A percentile compares a stretch with the other conserved stretches of the same genome.
Conservation (phyloP, 2,797 vertebrate genomes). For the Hyperoplus immaculatus region DNA sequence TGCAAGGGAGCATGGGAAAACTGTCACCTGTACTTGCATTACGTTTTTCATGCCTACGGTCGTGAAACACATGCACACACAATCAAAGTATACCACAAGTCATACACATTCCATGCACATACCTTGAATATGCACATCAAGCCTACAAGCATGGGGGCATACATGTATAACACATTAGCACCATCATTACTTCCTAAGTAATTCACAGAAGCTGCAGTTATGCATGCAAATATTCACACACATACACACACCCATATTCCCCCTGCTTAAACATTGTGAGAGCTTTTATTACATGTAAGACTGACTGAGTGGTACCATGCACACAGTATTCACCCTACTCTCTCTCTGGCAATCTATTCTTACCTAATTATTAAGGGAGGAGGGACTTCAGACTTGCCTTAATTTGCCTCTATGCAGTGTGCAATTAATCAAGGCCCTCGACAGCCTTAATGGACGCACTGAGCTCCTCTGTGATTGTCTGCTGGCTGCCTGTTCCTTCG, state of each 20-base stretch:
- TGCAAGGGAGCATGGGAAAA: constrained; percentile 16
- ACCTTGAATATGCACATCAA: neutral
- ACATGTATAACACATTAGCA: constrained; percentile 44
- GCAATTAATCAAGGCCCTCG: constrained; percentile 82
- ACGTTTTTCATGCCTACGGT: constrained; percentile 12
- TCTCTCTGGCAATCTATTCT: constrained; percentile 76
- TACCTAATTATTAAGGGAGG: constrained; percentile 78
- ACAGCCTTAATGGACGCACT: constrained; percentile 82
- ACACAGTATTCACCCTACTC: constrained; percentile 57
- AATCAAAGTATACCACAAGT: constrained; percentile 2
- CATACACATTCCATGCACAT: constrained; percentile 7
- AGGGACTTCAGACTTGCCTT: constrained; percentile 75
- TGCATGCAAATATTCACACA: constrained; percentile 46
- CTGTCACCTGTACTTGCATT: constrained; percentile 22
- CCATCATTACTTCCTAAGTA: constrained; percentile 33
- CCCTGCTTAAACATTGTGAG: constrained; percentile 49
- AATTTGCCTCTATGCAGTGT: constrained; percentile 77
- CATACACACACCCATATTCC: constrained; percentile 36
- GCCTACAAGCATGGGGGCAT: constrained; percentile 11
- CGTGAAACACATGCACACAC: constrained; percentile 7
- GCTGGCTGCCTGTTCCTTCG: constrained; percentile 70
- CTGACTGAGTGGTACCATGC: constrained; percentile 47
- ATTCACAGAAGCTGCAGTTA: constrained; percentile 37
- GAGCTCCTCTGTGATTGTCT: constrained; percentile 77
- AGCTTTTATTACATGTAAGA: constrained; percentile 69